Percentiles rank a stretch among this genome's conserved stretches.
These are phyloP conservation scores for Marcusenius ussheri DNA, from an alignment of 2,113 vertebrate genomes.

Conservation along the genomic window DNA sequence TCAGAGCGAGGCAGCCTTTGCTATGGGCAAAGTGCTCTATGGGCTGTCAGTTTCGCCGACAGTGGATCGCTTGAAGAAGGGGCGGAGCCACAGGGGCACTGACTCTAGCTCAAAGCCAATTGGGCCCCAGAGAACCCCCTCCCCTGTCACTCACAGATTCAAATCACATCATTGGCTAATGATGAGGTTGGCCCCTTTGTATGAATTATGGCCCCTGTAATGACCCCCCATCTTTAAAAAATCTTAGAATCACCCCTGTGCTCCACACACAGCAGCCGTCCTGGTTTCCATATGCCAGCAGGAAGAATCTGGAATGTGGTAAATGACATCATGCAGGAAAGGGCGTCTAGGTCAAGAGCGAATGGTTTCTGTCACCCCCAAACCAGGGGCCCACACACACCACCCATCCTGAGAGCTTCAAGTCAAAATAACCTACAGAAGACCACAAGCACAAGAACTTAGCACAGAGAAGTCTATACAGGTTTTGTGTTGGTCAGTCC, in stretches of 20 bases:
- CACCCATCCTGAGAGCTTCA: not conserved
- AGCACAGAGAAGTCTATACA: not conserved
- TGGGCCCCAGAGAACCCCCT: not conserved
- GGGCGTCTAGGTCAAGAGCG: not conserved
- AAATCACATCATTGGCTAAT: not conserved
- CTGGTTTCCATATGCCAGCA: not conserved
- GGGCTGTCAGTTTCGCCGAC: not conserved
- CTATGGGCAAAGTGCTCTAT: not conserved
- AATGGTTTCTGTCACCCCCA: not conserved
- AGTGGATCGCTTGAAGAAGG: not conserved
- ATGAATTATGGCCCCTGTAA: not conserved
- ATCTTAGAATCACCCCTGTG: not conserved
- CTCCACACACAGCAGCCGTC: not conserved
- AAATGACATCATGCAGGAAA: not conserved
- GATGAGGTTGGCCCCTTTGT: not conserved
- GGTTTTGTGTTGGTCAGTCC: not conserved
- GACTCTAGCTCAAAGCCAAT: not conserved
- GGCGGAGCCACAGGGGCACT: not conserved
- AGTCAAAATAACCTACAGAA: not conserved
- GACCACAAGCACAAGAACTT: not conserved
- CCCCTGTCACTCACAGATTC: not conserved
- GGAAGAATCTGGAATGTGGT: not conserved
- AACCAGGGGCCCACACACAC: not conserved
- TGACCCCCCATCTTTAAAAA: not conserved
- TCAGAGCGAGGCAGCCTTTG: not conserved